These are phyloP conservation scores for Dromaius novaehollandiae DNA, from an alignment of 2,113 vertebrate species.

Conservation along the genomic window DNA sequence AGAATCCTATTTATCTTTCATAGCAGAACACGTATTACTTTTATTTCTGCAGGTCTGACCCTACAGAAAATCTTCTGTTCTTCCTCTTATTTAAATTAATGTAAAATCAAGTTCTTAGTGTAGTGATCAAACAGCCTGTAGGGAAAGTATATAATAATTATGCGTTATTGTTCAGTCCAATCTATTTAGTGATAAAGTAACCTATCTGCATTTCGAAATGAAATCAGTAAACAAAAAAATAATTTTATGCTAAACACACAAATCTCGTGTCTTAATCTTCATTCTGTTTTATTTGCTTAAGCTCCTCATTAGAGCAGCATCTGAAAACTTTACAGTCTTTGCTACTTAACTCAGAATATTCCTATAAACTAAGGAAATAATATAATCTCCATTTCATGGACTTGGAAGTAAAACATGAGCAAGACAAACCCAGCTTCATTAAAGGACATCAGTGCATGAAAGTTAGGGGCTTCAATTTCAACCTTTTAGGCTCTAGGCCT, in stretches of 20 bases:
- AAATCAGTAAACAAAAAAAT: background rate
- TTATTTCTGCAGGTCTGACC: background rate
- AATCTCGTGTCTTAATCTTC: background rate
- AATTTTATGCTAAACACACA: background rate
- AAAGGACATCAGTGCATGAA: background rate
- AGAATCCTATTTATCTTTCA: background rate
- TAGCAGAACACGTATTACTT: background rate
- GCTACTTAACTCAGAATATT: background rate
- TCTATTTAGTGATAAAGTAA: background rate
- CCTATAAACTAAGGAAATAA: background rate
- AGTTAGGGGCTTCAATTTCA: background rate
- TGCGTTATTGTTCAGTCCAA: background rate
- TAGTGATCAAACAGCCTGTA: background rate
- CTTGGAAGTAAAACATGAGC: background rate
- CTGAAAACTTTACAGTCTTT: background rate
- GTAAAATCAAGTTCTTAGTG: background rate
- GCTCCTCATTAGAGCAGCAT: background rate
- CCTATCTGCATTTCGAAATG: background rate
- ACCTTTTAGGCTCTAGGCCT: background rate
- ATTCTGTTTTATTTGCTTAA: background rate
- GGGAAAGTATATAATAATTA: background rate
- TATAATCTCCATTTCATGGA: background rate
- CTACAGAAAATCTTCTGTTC: background rate
- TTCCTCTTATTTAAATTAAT: conserved; percentile 12
- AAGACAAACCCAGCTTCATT: background rate